Conservation (phyloP, 2,113 vertebrate genomes). For the Calidris pygmaea region DNA sequence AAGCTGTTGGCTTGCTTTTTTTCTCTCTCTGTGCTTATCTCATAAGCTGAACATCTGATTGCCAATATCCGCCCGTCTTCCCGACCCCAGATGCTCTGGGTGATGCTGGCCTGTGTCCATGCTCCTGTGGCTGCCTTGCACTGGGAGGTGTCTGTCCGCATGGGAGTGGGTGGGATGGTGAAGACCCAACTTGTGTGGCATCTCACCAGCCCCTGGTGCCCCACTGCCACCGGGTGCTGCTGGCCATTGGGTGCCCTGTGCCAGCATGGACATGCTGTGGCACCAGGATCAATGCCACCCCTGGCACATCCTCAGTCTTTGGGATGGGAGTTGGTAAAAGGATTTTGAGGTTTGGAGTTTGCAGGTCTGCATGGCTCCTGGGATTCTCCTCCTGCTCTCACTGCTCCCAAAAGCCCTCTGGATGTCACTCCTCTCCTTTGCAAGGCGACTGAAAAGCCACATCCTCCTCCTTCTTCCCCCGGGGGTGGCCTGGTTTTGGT, state of each 20-base stretch:
- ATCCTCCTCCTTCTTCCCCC: fast-evolving
- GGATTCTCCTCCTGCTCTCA: background rate
- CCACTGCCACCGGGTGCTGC: fast-evolving
- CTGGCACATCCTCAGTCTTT: fast-evolving
- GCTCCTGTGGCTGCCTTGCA: fast-evolving
- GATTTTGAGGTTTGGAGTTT: background rate
- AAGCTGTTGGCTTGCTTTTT: background rate
- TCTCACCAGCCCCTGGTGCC: fast-evolving
- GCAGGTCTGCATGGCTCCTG: fast-evolving
- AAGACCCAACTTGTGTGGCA: fast-evolving
- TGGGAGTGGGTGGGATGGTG: fast-evolving
- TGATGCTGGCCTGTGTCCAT: fast-evolving
- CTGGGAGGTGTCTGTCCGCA: background rate
- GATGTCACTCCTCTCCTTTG: slow-evolving; percentile 14
- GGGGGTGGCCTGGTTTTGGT: background rate
- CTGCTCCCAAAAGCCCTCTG: background rate
- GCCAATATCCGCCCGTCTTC: background rate
- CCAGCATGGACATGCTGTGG: fast-evolving
- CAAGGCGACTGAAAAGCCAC: background rate
- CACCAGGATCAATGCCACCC: fast-evolving
- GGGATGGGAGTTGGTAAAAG: background rate
- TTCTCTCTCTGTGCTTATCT: background rate
- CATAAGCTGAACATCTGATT: background rate
- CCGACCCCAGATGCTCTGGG: fast-evolving
- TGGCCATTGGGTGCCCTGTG: too few species aligned